These are phyloP conservation scores for Heptranchias perlo DNA, from an alignment of 2,113 vertebrate species.

Conservation along the genomic window DNA sequence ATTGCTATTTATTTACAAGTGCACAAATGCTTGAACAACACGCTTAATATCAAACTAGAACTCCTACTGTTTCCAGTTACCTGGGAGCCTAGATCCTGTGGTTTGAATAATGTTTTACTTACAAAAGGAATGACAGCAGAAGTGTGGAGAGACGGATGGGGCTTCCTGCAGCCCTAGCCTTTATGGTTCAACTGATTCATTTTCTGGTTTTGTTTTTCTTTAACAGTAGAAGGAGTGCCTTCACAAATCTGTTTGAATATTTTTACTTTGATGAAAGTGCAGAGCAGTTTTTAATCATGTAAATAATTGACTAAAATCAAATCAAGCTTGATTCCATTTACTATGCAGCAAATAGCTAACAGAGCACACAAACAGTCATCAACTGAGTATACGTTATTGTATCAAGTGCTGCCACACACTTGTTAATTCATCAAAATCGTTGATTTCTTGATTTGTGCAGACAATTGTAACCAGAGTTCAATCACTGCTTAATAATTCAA, in stretches of 20 bases:
- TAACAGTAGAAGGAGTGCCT: conserved; percentile 45
- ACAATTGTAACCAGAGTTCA: background rate
- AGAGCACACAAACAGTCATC: conserved; percentile 23
- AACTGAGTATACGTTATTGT: background rate
- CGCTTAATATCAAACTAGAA: conserved; percentile 68
- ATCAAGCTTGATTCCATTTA: conserved; percentile 3
- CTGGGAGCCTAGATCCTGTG: conserved; percentile 78
- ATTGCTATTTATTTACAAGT: conserved; percentile 63
- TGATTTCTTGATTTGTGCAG: background rate
- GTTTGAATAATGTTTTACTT: conserved; percentile 75
- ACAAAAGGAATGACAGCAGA: conserved; percentile 95
- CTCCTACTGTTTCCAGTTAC: conserved; percentile 79
- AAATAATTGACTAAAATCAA: conserved; percentile 29
- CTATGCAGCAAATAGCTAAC: background rate
- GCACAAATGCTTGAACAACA: conserved; percentile 71
- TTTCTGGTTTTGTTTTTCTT: conserved; percentile 37
- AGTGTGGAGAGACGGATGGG: conserved; percentile 98
- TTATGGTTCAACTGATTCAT: conserved; percentile 51
- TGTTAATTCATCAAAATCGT: background rate
- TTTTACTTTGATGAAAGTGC: conserved; percentile 25
- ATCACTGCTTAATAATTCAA: background rate
- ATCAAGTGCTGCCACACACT: background rate
- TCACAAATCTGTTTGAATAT: conserved; percentile 28
- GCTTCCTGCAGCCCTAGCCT: conserved; percentile 66
- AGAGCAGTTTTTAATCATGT: conserved; percentile 31